phyloP scores from a whole-genome alignment of 2,113 vertebrate genomes.

The Sorex araneus region DNA sequence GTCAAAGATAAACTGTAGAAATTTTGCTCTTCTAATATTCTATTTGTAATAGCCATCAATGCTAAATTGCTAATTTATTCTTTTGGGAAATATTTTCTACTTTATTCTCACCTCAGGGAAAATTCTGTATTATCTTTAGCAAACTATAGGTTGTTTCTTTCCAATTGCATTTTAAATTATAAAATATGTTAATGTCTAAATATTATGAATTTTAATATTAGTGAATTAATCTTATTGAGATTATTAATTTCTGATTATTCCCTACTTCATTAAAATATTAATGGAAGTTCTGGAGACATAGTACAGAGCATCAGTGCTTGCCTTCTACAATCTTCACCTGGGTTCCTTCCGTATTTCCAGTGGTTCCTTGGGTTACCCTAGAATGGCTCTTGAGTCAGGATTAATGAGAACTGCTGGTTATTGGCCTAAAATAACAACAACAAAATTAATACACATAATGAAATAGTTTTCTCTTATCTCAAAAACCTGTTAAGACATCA shows the following conservation, averaged over 20 bases:
- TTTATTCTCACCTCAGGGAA: conserved; percentile 84
- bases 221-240: conserved; percentile 69
- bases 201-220: conserved; percentile 69
- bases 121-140: conserved; percentile 85
- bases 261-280: conserved; percentile 69
- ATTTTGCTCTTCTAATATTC: conserved; percentile 79
- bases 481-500: conserved; percentile 64
- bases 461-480: conserved; percentile 72
- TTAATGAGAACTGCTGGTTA: too few relatives aligned
- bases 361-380: too few relatives aligned
- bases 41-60: conserved; percentile 80
- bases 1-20: conserved; percentile 83
- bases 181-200: conserved; percentile 71
- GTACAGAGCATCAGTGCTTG: too few relatives aligned
- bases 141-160: conserved; percentile 65
- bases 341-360: too few relatives aligned
- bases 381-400: too few relatives aligned
- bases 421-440: too few relatives aligned
- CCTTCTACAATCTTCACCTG: too few relatives aligned
- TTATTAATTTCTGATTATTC: conserved; percentile 13
- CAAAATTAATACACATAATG: conserved; percentile 41
- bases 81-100: conserved; percentile 81
- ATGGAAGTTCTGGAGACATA: neutral
- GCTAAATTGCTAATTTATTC: conserved; percentile 82
- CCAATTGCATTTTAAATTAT: conserved; percentile 10